These are phyloP conservation scores for Propithecus perrieri DNA, from an alignment of 2,797 vertebrate species.

Conservation along the genomic window DNA sequence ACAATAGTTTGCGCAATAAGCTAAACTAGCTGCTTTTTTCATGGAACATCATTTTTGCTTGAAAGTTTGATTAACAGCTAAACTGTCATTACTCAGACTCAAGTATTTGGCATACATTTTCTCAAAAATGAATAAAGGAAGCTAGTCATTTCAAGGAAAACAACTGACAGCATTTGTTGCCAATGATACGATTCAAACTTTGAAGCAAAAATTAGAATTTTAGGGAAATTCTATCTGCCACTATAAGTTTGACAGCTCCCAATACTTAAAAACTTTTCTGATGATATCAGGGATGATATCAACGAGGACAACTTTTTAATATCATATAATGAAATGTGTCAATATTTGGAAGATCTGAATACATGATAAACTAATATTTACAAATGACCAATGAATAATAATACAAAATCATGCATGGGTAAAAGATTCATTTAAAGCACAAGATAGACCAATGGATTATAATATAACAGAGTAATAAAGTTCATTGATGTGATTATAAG, in stretches of 20 bases:
- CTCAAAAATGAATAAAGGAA: background rate
- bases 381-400: background rate
- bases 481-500: background rate
- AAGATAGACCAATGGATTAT: background rate
- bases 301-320: background rate
- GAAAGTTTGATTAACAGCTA: conserved; percentile 3
- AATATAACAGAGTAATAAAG: background rate
- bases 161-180: background rate
- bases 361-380: background rate
- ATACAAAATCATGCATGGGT: background rate
- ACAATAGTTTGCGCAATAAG: background rate
- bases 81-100: background rate
- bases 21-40: background rate
- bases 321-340: background rate
- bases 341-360: background rate
- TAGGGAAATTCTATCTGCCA: background rate
- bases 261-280: background rate
- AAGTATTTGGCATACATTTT: background rate
- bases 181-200: conserved; percentile 1
- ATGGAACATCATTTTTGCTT: background rate
- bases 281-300: background rate
- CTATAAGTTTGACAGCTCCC: background rate
- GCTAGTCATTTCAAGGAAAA: background rate
- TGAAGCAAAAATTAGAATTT: background rate
- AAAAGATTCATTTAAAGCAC: background rate